Evolutionary conservation across 2,888 invertebrate species (phyloP), one percentile per base, ranked within the genome.

Genomic region (Heliothis peltigera): DNA sequence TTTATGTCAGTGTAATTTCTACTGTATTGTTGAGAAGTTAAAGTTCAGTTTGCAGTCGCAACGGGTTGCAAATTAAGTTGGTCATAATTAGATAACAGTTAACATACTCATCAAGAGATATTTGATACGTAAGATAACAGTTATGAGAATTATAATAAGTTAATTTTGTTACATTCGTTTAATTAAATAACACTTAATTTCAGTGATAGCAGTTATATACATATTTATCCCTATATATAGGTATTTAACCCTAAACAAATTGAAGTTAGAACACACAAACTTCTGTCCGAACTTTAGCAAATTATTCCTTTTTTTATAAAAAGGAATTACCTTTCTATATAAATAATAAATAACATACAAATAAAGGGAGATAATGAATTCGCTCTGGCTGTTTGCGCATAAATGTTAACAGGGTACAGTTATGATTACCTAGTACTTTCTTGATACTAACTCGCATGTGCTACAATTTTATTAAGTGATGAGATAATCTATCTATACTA

Each of bases 361-460:
- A 66, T 39, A 63, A 71, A 67, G 46, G 46, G 35, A 61, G 63
- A 32, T 12, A 32, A 32, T 32, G 64, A 51, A 65, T 47, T 35
- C 60, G 76, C 71, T 77, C 79, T 78, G 55, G 3, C 78, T 77
- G 22, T 32, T 43, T 0, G 18, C 28, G 56, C 28, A 39, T 55
- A 42, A 25, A 58, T n/a, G 17, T 73, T 32, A 51, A 32, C 47
- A 25, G 57, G 12, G 59, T 44, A 35, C 17, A 21, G 46, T 54
- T 55, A 63, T 58, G 49, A 60, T 53, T 49, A 18, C 32, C 46
- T 21, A 7, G 35, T 49, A 21, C 12, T 19, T 32, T 5, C 5
- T 56, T 6, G n/a, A 19, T 21, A 19, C 12, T 7, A 19, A 17
- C 25, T 25, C 17, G 18, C 5, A 18, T 17, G 17, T 18, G 7